phyloP scores from a whole-genome alignment of 2,797 vertebrate genomes.

The Hybognathus amarus region DNA sequence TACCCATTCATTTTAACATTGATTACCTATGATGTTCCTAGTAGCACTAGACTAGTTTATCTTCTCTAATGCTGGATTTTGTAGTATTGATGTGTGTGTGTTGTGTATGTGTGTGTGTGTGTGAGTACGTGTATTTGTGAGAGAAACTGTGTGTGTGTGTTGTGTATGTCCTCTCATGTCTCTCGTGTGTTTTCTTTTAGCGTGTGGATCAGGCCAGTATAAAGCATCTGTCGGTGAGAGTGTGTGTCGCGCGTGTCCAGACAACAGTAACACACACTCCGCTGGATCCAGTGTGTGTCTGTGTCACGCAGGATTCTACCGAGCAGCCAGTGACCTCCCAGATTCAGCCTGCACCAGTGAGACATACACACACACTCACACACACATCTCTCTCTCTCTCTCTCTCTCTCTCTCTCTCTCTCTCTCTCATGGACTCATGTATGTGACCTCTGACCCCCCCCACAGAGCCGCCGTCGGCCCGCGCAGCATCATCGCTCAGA shows the following conservation, averaged over 20 bases:
- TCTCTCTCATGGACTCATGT: background rate
- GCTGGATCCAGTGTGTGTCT: constrained; percentile 42
- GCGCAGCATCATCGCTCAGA: constrained; percentile 75
- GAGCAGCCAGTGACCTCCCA: constrained; percentile 37
- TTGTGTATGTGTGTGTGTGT: too few relatives aligned
- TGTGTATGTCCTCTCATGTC: background rate
- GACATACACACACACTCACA: constrained; percentile 12
- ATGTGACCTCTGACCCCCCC: constrained; percentile 4
- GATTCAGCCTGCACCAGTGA: constrained; percentile 53
- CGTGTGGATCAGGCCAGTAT: constrained; percentile 47
- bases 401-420: background rate
- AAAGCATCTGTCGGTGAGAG: constrained; percentile 35
- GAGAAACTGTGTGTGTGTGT: too few relatives aligned
- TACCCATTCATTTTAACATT: background rate
- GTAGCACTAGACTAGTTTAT: too few relatives aligned
- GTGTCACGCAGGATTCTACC: constrained; percentile 46
- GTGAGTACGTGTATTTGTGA: too few relatives aligned
- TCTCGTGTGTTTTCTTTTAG: background rate
- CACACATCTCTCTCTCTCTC: background rate
- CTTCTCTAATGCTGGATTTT: too few relatives aligned
- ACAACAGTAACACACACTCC: constrained; percentile 50
- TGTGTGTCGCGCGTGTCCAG: constrained; percentile 48
- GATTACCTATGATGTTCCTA: too few relatives aligned
- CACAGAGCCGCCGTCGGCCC: constrained; percentile 81
- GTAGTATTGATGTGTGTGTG: too few relatives aligned